Evolutionary conservation across 92 coral and sea anemone species (phyloP), one percentile per base, ranked within the genome.

Genomic region (Muricea muricata): DNA sequence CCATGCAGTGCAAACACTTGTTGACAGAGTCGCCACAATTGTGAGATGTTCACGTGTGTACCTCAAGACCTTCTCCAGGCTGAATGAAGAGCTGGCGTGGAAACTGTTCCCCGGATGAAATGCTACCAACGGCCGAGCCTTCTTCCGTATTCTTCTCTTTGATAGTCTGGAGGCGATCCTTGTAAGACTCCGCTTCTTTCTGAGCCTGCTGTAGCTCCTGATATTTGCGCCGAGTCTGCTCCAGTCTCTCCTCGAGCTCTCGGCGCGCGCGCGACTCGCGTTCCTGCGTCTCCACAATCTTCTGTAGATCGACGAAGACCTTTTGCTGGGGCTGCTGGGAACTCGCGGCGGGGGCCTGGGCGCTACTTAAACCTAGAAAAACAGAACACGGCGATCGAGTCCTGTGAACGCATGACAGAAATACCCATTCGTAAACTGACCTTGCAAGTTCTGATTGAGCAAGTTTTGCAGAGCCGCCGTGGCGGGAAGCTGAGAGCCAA

Each of bases 191-290:
- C 7, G 99, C 99, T 46, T 96, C 93, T 61, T 91, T 89, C 90
- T 97, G 99, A 29, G 99, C 99, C 42, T 88, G 90, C 77, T 92
- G 94, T 26, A 97, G 90, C 84, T 97, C 98, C 4, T 94, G 97
- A 41, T 90, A 97, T 40, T 97, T 97, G 80, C 91, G 90, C 12
- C 93, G 98, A 40, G 94, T 75, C 57, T 93, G 89, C 34, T 90
- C 70, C 30, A 97, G 85, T 60, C 91, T 97, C n/a, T 89, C 99
- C 82, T 97, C 98, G 65, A 97, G 85, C 65, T 93, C 98, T 66
- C 94, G 91, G 52, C 99, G 76, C 23, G 92, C 79, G 46, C 93
- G 89, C 17, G 90, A 92, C 79, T 97, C 99, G 18, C 75, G 92
- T 69, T 97, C 95, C 77, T 91, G 89, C 30, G 93, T 93, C 47